A percentile compares a stretch with the other conserved stretches of the same genome.
Evolutionary conservation across 2,113 vertebrate genomes (phyloP).

Genomic region (Thryonomys swinderianus): DNA sequence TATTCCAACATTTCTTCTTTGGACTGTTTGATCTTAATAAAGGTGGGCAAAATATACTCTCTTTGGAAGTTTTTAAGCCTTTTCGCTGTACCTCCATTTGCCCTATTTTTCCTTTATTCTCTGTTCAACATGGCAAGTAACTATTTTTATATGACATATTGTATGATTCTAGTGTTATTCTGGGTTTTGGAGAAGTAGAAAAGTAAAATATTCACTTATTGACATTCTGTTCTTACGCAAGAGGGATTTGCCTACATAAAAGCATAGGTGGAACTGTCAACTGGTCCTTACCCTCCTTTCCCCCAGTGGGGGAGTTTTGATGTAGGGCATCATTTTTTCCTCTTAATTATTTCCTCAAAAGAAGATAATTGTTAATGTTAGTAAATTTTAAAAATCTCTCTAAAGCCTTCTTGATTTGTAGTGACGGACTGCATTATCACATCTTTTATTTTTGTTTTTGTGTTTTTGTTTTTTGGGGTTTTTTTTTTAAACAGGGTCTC

Average conservation of each 20-base stretch:
- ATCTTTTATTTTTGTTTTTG: too few species aligned
- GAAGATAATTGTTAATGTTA: background rate
- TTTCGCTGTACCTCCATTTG: background rate
- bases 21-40: constrained; percentile 5
- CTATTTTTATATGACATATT: background rate
- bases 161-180: background rate
- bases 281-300: background rate
- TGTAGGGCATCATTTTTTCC: background rate
- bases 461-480: too few species aligned
- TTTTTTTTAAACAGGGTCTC: too few species aligned
- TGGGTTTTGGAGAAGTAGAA: background rate
- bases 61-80: background rate
- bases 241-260: background rate
- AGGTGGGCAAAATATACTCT: background rate
- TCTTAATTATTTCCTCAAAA: constrained; percentile 33
- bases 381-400: background rate
- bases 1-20: constrained; percentile 31
- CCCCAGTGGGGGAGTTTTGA: background rate
- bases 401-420: constrained; percentile 49
- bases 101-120: background rate
- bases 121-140: background rate
- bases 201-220: background rate
- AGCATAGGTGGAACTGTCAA: background rate
- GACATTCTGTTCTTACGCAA: background rate
- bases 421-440: constrained; percentile 49